Conservation (phyloP, 2,113 vertebrate genomes). For the Sialia sialis region DNA sequence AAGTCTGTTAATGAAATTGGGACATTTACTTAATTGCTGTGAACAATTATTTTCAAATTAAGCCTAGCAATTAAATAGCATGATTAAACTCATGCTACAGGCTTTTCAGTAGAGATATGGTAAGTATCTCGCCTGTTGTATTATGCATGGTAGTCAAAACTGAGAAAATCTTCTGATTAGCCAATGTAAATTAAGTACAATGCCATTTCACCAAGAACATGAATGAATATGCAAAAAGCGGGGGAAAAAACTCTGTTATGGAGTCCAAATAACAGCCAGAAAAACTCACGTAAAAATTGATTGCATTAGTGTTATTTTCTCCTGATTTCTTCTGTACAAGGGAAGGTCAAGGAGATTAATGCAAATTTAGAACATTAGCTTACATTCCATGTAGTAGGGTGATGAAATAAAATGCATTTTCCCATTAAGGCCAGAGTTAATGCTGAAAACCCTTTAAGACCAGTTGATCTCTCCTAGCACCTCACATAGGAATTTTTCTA, state of each 20-base stretch:
- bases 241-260: background rate
- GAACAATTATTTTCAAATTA: conserved; percentile 84
- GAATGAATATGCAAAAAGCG: background rate
- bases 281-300: background rate
- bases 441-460: background rate
- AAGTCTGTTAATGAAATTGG: conserved; percentile 79
- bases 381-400: background rate
- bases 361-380: background rate
- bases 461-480: background rate
- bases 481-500: background rate
- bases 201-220: background rate
- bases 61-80: conserved; percentile 72
- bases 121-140: conserved; percentile 46
- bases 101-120: conserved; percentile 50
- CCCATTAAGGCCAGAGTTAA: background rate
- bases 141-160: conserved; percentile 48
- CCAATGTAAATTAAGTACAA: conserved; percentile 34
- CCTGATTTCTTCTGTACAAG: background rate
- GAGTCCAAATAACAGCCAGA: background rate
- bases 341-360: background rate
- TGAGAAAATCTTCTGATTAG: conserved; percentile 56
- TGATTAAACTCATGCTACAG: conserved; percentile 67
- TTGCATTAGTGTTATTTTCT: background rate
- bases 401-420: background rate
- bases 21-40: conserved; percentile 78